phyloP scores from a whole-genome alignment of 2,888 invertebrate species.

The Chrysolina oricalcia region DNA sequence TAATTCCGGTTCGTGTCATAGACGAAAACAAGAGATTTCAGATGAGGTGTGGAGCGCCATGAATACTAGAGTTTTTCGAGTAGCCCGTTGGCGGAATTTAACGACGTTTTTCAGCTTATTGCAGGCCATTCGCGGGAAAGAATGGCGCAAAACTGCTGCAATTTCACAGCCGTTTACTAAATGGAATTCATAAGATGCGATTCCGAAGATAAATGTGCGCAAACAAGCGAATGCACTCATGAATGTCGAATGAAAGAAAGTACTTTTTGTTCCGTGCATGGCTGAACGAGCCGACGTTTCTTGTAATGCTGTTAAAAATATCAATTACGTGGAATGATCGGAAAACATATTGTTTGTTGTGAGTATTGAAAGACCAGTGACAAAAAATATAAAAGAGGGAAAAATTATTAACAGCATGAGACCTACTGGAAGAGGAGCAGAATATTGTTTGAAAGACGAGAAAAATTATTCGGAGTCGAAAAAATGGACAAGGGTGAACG shows the following conservation, averaged over 20 bases:
- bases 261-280: slow-evolving; percentile 7
- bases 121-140: neutral
- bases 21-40: neutral
- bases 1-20: neutral
- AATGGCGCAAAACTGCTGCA: neutral
- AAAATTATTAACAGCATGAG: too few species aligned
- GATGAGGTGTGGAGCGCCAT: neutral
- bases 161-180: neutral
- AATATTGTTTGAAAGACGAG: too few species aligned
- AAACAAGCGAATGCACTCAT: slow-evolving; percentile 14
- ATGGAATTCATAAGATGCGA: slow-evolving; percentile 2
- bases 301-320: slow-evolving; percentile 21
- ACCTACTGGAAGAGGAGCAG: too few species aligned
- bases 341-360: slow-evolving; percentile 4
- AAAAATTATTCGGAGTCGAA: too few species aligned
- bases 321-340: slow-evolving; percentile 12
- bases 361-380: slow-evolving; percentile 6
- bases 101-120: neutral
- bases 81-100: neutral
- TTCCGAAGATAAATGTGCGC: neutral
- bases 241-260: slow-evolving; percentile 8
- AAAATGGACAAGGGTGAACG: too few species aligned
- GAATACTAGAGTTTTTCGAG: neutral
- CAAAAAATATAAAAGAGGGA: too few species aligned
- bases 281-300: slow-evolving; percentile 3